These are phyloP conservation scores for Solen grandis DNA, from an alignment of 1,140 invertebrate species.

Conservation along the genomic window DNA sequence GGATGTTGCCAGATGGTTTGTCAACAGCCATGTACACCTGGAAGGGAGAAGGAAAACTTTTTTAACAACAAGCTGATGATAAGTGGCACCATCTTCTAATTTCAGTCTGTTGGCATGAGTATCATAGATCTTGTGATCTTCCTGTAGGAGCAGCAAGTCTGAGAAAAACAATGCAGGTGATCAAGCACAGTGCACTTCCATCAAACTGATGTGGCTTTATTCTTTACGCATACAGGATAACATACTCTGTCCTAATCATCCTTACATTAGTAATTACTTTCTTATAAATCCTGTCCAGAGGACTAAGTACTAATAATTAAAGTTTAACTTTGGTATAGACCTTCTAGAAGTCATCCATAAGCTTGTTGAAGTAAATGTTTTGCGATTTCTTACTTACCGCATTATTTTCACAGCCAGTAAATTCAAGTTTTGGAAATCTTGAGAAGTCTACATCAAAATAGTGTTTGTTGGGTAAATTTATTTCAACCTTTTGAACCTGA, in stretches of 20 bases:
- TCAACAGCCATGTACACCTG: conserved; percentile 51
- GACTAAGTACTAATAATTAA: too few species aligned
- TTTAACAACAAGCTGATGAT: neutral
- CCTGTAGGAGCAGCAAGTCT: too few species aligned
- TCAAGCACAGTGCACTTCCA: too few species aligned
- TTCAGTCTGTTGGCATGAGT: neutral
- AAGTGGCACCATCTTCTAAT: neutral
- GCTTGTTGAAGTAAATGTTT: too few species aligned
- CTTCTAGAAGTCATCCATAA: too few species aligned
- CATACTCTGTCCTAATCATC: neutral
- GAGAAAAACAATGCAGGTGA: too few species aligned
- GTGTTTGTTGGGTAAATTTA: conserved; percentile 90
- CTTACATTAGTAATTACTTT: neutral
- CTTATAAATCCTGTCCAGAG: too few species aligned
- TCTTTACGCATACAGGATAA: neutral
- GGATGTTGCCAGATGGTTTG: conserved; percentile 54
- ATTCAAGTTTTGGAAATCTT: conserved; percentile 83
- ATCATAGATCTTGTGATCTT: neutral
- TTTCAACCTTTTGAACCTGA: conserved; percentile 84
- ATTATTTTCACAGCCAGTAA: conserved; percentile 42
- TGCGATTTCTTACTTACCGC: conserved; percentile 32
- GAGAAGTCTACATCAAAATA: conserved; percentile 88
- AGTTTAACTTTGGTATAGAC: too few species aligned
- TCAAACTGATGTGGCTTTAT: neutral
- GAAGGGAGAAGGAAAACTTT: neutral